Base-by-base conservation (phyloP, 1,140 invertebrate species). In the Bombus confusus region DNA sequence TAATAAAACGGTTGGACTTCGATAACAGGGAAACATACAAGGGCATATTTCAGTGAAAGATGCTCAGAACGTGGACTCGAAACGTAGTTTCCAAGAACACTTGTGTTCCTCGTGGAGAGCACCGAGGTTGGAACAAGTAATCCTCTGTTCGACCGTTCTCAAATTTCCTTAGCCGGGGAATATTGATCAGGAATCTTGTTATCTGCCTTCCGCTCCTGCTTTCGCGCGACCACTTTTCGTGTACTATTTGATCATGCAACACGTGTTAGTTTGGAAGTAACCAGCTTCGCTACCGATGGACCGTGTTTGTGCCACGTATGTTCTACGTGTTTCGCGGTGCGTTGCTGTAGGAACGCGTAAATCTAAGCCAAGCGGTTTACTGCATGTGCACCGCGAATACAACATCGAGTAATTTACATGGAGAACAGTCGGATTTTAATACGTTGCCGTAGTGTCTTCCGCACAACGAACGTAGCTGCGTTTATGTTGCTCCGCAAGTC, bases 211-310 rank as follows among this genome's bases (percentile, higher is more conserved):
- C 64, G 37, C 13, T 25, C 3, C 22, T n/a, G 25, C 43, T 22
- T 15, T 18, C 34, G 12, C n/a, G n/a, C 6, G 28, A n/a, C 76
- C 52, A 83, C 47, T 83, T 78, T 59, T 66, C 66, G 59, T 79
- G 13, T 31, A 13, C n/a, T 41, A 52, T 69, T 84, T 84, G 76
- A 41, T 71, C 76, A 84, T 84, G 82, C 82, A 79, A 84, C 82
- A 72, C 82, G 76, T 84, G 76, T 84, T 75, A 71, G 47, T 59
- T 79, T 28, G 43, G 41, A 79, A 79, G 82, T 79, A 84, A 83
- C 73, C 62, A 68, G 25, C 73, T 10, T 25, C 31, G 28, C 28
- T 22, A 39, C 34, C 39, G 34, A 15, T 74, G 73, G 47, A 83
- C 66, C 73, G n/a, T 22, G 47, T 52, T 78, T 47, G 31, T 22